Evolutionary conservation across 2,888 invertebrate species (phyloP).

Genomic region (Heliconius hortense): DNA sequence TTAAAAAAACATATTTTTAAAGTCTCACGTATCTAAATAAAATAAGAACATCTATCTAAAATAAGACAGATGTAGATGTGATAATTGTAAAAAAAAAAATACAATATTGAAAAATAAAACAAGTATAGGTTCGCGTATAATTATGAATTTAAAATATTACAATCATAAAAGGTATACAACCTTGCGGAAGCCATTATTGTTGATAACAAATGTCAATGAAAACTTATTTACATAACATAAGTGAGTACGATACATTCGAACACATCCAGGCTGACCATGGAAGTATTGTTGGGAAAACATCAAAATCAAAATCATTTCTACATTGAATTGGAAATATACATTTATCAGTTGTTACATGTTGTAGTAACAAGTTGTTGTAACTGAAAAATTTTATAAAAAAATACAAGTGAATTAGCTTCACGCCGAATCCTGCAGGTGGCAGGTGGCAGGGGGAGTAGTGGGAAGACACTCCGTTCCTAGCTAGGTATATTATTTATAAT

Average conservation of each 20-base stretch:
- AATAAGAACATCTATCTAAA: no score
- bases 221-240: constrained; percentile 6
- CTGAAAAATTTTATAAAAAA: no score
- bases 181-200: constrained; percentile 11
- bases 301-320: not conserved
- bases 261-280: not conserved
- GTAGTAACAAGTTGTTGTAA: no score
- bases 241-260: not conserved
- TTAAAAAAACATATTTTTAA: no score
- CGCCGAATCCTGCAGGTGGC: no score
- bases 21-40: no score
- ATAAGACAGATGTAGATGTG: not conserved
- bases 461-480: no score
- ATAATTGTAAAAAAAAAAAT: not conserved
- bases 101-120: not conserved
- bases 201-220: constrained; percentile 9
- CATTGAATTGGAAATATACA: not conserved
- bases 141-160: not conserved
- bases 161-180: not conserved
- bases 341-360: no score
- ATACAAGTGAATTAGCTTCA: no score
- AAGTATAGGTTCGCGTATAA: not conserved
- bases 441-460: no score
- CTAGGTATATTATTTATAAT: no score
- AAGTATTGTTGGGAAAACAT: not conserved